Base-by-base conservation (phyloP, 2,797 vertebrate species). In the Rhinichthys osculus region DNA sequence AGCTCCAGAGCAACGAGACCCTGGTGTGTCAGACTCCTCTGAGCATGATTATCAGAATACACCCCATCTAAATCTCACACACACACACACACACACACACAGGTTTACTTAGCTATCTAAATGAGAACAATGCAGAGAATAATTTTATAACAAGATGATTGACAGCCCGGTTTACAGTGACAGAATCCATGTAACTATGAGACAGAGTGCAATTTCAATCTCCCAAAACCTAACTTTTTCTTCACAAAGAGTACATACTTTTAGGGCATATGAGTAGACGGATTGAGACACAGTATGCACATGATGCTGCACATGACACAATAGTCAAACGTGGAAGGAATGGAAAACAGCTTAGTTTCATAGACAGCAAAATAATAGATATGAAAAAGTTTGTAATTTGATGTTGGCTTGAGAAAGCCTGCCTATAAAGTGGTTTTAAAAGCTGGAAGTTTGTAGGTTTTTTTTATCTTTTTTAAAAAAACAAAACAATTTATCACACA, bases 1-100 rank as follows among this genome's bases (percentile, higher is more conserved):
- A 67, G 27, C 57, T 66, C 42, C 57, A 83, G 30, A 8, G 13
- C 57, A 74, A 83, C 57, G 27, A 54, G 82, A 77, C 7, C 42
- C 44, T 50, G 40, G 38, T 27, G 57, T 83, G 42, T 59, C 57
- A 64, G 27, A 74, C 59, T 76, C 70, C 70, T 47, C 54, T 21
- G 50, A 72, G 52, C 3, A 7, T 64, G 40, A 83, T 38, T 23
- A 64, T 13, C 17, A 81, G 16, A 81, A 64, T 3, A 64, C 62
- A 64, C 27, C n/a, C 57, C n/a, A 62, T n/a, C 59, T 62, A 14
- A 14, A 27, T 14, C 11, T 1, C 62, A 40, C 30, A 8, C 19
- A 21, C 17, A 7, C 42, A 62, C 1, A 0, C 52, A 3, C 52
- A 8, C 50, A 19, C 72, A 54, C 50, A 27, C 19, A 77, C 47